These are phyloP conservation scores for Xyrauchen texanus DNA, from an alignment of 2,113 vertebrate species.

Conservation along the genomic window DNA sequence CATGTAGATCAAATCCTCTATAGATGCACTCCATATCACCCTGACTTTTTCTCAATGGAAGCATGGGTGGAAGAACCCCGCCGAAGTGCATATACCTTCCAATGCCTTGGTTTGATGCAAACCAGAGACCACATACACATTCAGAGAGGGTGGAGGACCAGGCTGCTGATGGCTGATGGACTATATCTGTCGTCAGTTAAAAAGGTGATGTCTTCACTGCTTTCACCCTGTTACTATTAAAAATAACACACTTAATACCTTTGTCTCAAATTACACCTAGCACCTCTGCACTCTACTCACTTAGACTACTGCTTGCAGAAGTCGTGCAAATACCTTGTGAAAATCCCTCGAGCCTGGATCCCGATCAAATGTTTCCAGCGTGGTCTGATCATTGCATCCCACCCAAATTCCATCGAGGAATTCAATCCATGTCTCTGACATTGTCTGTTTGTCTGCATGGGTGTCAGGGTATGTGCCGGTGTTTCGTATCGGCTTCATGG, in stretches of 20 bases:
- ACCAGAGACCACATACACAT: constrained; percentile 43
- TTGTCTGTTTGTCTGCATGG: not conserved
- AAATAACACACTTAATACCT: constrained; percentile 37
- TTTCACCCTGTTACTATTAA: constrained; percentile 45
- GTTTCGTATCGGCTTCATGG: constrained; percentile 29
- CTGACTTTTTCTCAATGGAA: too few species aligned
- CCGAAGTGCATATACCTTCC: constrained; percentile 19
- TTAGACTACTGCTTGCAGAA: not conserved
- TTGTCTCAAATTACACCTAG: constrained; percentile 41
- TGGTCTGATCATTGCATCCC: not conserved
- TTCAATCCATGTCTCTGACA: not conserved
- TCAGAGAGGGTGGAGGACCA: constrained; percentile 8
- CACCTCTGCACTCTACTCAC: not conserved
- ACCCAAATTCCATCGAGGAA: not conserved
- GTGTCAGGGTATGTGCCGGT: constrained; percentile 7
- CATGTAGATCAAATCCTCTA: too few species aligned
- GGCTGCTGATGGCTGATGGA: constrained; percentile 48
- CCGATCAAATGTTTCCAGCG: not conserved
- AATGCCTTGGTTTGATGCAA: constrained; percentile 45
- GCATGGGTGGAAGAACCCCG: too few species aligned
- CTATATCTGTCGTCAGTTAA: constrained; percentile 58
- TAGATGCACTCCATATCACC: too few species aligned
- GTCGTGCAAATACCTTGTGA: not conserved
- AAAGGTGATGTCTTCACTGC: constrained; percentile 59
- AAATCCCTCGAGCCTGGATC: not conserved